Conservation (phyloP, 2,888 invertebrate genomes). For the Tachina grossa region DNA sequence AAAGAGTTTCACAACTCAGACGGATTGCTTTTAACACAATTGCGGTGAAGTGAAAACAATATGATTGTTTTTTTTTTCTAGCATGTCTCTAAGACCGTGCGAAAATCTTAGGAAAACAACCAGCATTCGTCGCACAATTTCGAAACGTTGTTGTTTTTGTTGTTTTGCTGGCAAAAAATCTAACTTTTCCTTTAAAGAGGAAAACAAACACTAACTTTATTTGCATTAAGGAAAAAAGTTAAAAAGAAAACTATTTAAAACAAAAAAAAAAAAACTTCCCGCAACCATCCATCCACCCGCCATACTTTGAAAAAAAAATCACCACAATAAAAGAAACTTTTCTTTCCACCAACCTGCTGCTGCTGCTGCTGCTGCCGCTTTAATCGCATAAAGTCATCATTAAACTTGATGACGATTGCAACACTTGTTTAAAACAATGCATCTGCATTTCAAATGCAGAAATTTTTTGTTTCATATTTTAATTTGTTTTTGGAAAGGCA, state of each 20-base stretch:
- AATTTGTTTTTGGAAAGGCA: slow-evolving; percentile 40
- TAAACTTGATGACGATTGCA: slow-evolving; percentile 70
- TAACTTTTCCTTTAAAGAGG: slow-evolving; percentile 51
- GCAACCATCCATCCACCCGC: slow-evolving; percentile 50
- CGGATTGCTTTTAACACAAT: slow-evolving; percentile 29
- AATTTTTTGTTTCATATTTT: slow-evolving; percentile 13
- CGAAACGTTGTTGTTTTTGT: neutral
- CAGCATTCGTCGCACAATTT: slow-evolving; percentile 63
- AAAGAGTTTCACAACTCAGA: slow-evolving; percentile 62
- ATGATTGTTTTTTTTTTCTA: slow-evolving; percentile 19
- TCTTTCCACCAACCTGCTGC: neutral
- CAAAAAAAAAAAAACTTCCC: slow-evolving; percentile 63
- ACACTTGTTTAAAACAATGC: slow-evolving; percentile 61
- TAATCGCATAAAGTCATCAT: slow-evolving; percentile 35
- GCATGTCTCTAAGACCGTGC: slow-evolving; percentile 65
- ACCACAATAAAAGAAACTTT: slow-evolving; percentile 38
- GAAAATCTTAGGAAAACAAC: slow-evolving; percentile 62
- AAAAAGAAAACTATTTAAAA: slow-evolving; percentile 26
- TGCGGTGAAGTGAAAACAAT: slow-evolving; percentile 65
- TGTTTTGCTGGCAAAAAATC: neutral
- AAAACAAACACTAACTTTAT: slow-evolving; percentile 33
- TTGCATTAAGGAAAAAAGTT: slow-evolving; percentile 32
- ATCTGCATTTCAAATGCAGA: slow-evolving; percentile 55
- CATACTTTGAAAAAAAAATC: neutral
- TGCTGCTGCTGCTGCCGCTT: neutral